phyloP scores from a whole-genome alignment of 2,113 vertebrate genomes.

The Psittacula cyanocephala region DNA sequence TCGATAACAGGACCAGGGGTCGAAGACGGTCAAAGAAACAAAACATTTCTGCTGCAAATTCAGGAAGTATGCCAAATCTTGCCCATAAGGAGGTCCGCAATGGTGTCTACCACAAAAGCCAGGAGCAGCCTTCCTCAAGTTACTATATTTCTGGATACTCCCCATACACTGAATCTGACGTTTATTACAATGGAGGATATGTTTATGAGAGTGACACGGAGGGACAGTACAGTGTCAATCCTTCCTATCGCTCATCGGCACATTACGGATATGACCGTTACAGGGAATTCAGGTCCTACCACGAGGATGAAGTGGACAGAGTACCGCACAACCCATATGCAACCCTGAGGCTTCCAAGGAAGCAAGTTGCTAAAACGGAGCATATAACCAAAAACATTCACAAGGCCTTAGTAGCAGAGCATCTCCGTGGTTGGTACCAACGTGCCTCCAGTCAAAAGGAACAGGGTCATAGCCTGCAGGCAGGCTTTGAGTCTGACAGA shows the following conservation, averaged over 20 bases:
- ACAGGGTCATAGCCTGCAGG: slow-evolving; percentile 73
- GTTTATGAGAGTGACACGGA: slow-evolving; percentile 88
- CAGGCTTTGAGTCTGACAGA: slow-evolving; percentile 82
- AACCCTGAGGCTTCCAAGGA: slow-evolving; percentile 86
- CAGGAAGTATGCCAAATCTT: slow-evolving; percentile 96
- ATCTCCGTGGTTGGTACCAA: slow-evolving; percentile 94
- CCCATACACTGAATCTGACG: slow-evolving; percentile 75
- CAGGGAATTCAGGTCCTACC: slow-evolving; percentile 76
- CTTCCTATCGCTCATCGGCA: slow-evolving; percentile 76
- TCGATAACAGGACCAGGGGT: slow-evolving; percentile 80
- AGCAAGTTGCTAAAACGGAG: slow-evolving; percentile 78
- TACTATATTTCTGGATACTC: slow-evolving; percentile 89
- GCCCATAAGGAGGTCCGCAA: slow-evolving; percentile 83
- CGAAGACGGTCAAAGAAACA: slow-evolving; percentile 85
- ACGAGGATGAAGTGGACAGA: slow-evolving; percentile 79
- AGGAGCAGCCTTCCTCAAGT: slow-evolving; percentile 79
- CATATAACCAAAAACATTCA: slow-evolving; percentile 86
- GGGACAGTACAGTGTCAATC: slow-evolving; percentile 91
- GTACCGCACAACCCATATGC: slow-evolving; percentile 87
- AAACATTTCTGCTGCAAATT: slow-evolving; percentile 80
- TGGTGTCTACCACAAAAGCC: slow-evolving; percentile 71
- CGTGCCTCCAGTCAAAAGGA: slow-evolving; percentile 85
- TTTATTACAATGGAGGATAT: slow-evolving; percentile 79
- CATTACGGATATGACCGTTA: slow-evolving; percentile 78
- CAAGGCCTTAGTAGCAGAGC: slow-evolving; percentile 91